phyloP scores from a whole-genome alignment of 2,113 vertebrate genomes.

The Lanius ludovicianus region DNA sequence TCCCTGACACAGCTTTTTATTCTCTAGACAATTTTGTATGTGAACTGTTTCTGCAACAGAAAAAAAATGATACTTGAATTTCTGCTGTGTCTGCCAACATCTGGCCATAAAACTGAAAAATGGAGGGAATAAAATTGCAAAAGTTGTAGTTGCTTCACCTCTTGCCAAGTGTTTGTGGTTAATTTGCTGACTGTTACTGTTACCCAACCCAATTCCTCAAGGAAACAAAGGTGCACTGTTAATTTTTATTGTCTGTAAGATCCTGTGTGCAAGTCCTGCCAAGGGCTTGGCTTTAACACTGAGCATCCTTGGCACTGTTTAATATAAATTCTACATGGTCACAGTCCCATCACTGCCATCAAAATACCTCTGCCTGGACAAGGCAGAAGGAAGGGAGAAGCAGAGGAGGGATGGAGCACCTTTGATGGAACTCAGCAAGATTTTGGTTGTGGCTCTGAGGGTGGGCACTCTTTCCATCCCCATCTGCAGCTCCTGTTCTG shows the following conservation, averaged over 20 bases:
- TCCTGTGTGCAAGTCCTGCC: neutral
- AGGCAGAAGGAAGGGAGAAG: neutral
- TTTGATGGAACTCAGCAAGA: neutral
- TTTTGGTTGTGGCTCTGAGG: neutral
- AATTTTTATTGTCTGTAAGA: neutral
- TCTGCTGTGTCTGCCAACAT: neutral
- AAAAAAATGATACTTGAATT: neutral
- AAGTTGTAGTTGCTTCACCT: constrained; percentile 12
- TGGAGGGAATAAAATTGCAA: neutral
- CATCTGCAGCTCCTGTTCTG: neutral
- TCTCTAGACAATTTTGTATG: neutral
- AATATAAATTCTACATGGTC: neutral
- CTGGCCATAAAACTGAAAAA: neutral
- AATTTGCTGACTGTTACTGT: neutral
- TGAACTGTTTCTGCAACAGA: neutral
- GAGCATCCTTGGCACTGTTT: neutral
- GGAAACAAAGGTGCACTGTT: neutral
- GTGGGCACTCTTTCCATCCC: neutral
- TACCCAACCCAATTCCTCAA: constrained; percentile 13
- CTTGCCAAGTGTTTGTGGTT: constrained; percentile 12
- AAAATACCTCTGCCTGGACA: neutral
- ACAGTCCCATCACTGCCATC: accelerated
- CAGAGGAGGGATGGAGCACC: neutral
- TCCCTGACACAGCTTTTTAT: neutral
- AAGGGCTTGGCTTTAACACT: neutral